Evolutionary conservation across 92 coral and sea anemone genomes (phyloP).

Genomic region (Actinernus sp.): DNA sequence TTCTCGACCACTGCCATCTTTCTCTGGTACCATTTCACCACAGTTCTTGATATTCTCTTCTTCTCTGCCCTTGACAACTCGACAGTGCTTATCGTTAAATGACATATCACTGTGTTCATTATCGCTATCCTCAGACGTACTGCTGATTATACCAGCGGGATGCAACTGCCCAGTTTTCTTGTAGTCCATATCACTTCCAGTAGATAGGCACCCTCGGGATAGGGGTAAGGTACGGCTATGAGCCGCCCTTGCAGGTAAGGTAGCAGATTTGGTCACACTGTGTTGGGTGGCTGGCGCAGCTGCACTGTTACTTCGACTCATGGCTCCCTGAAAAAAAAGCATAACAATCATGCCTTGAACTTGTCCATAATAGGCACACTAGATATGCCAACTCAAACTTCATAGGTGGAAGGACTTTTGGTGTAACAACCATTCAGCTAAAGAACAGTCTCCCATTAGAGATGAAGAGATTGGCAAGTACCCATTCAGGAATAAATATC

Average conservation of each 20-base stretch:
- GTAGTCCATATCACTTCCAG: constrained; percentile 53
- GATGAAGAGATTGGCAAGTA: too few species aligned
- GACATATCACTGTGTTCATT: constrained; percentile 60
- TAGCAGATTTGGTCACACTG: constrained; percentile 21
- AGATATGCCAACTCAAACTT: too few species aligned
- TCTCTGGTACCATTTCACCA: constrained; percentile 13
- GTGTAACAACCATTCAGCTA: too few species aligned
- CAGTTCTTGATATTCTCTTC: constrained; percentile 38
- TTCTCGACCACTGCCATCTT: constrained; percentile 41
- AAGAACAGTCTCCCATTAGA: too few species aligned
- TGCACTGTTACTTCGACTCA: constrained; percentile 61
- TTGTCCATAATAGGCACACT: too few species aligned
- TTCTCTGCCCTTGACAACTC: constrained; percentile 25
- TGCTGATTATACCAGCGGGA: constrained; percentile 41
- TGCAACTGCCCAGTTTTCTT: constrained; percentile 31
- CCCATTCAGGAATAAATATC: too few species aligned
- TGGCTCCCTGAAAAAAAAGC: constrained; percentile 45
- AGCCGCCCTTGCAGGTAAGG: constrained; percentile 41
- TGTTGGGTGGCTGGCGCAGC: constrained; percentile 53
- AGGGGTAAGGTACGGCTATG: constrained; percentile 61
- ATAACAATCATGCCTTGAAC: too few species aligned
- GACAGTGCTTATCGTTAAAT: constrained; percentile 34
- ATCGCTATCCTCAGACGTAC: constrained; percentile 84
- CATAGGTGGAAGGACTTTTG: too few species aligned
- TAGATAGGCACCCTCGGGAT: constrained; percentile 51